These are phyloP conservation scores for Ciconia boyciana DNA, from an alignment of 2,113 vertebrate species.

Conservation along the genomic window DNA sequence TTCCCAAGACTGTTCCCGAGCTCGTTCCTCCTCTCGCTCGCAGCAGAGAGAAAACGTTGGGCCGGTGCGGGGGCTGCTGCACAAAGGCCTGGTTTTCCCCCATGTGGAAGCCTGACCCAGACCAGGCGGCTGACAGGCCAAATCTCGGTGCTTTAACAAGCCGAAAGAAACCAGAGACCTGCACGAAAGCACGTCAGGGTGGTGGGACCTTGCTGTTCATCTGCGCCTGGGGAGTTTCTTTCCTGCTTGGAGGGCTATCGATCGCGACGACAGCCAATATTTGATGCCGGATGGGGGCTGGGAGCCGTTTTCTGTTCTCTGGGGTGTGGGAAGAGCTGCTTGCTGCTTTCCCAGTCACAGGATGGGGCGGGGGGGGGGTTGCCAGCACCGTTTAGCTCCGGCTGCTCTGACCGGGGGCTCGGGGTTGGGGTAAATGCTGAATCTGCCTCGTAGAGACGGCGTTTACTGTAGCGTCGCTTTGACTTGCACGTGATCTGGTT, in stretches of 20 bases:
- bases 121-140: not conserved
- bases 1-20: not conserved
- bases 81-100: not conserved
- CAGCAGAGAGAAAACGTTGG: not conserved
- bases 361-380: not conserved
- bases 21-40: not conserved
- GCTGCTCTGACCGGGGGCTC: accelerated
- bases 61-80: not conserved
- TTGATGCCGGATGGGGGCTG: too few species aligned
- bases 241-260: too few species aligned
- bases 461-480: not conserved
- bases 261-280: not conserved
- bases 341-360: not conserved
- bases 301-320: too few species aligned
- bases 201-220: not conserved
- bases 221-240: not conserved
- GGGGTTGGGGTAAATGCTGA: not conserved
- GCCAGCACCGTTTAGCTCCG: not conserved
- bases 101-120: too few species aligned
- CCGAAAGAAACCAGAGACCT: not conserved
- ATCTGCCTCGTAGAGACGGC: accelerated
- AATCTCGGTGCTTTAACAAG: not conserved
- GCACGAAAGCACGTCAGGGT: accelerated
- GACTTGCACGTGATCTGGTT: too few species aligned
- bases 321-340: not conserved